Evolutionary conservation across 2,888 invertebrate species (phyloP), one percentile per base, ranked within the genome.

Genomic region (Adelphocoris suturalis): DNA sequence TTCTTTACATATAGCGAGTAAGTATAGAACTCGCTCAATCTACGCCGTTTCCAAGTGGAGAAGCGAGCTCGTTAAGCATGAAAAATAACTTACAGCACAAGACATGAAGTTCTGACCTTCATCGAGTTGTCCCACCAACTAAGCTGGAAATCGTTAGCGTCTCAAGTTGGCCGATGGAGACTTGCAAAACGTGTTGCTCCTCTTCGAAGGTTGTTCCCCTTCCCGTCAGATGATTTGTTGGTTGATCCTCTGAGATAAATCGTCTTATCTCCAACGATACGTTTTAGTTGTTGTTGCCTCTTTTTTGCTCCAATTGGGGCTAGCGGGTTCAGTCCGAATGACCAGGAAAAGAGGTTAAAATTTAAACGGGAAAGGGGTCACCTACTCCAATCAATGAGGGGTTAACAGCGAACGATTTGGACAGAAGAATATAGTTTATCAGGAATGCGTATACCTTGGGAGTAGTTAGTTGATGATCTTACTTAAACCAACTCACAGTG

Each of bases 171-270:
- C 23, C 13, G 68, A 12, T 12, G 0, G 68, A 23, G 68, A 68
- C 68, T 23, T 68, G 68, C 68, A 19, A 68, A 27, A 68, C 68
- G 68, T 68, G 68, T 68, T 19, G 11, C 27, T 23, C 27, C 68
- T 68, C 23, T 23, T 11, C 23, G 68, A 68, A 68, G 68, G 68
- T 23, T 68, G 68, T 68, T 68, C 68, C 68, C 68, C 68, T 68
- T 23, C 68, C 61, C 0, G 23, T 12, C 0, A 23, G 19, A 61
- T 12, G n/a, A 16, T 61, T 19, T 11, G 19, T 61, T 9, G 61
- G 61, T 7, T 27, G 68, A 68, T 68, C 68, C 68, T 27, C 11
- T 11, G 16, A 52, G 23, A 23, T 68, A 23, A 68, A 23, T 23
- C 14, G 37, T 57, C 11, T n/a, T 57, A 57, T 57, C 57, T n/a